Conservation (phyloP, 2,797 vertebrate genomes). For the Schizopygopsis pylzovi region DNA sequence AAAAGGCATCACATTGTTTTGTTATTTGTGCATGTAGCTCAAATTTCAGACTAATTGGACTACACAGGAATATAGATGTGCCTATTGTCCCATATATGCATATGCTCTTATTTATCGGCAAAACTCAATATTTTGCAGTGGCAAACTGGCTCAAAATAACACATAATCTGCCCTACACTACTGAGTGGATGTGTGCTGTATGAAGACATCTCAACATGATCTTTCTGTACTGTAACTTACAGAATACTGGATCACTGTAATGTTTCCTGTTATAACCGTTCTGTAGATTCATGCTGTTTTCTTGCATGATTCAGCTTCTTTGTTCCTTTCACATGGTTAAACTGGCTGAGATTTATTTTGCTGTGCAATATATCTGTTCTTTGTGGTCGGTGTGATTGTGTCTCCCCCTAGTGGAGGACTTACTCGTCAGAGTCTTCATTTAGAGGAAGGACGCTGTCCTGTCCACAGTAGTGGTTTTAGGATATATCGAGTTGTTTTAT, state of each 20-base stretch:
- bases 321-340: not conserved
- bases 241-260: not conserved
- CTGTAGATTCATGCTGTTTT: not conserved
- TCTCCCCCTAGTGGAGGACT: slow-evolving; percentile 46
- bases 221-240: not conserved
- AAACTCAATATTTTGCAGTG: not conserved
- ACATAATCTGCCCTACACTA: not conserved
- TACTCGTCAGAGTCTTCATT: not conserved
- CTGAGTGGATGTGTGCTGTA: not conserved
- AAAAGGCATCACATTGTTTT: slow-evolving; percentile 14
- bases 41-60: not conserved
- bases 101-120: not conserved
- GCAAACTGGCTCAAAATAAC: not conserved
- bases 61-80: not conserved
- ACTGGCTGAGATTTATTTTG: slow-evolving; percentile 29
- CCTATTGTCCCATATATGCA: not conserved
- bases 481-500: slow-evolving; percentile 66
- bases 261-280: not conserved
- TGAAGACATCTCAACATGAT: not conserved
- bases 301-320: slow-evolving; percentile 16
- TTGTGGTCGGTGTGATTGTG: slow-evolving; percentile 13
- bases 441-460: not conserved
- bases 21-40: slow-evolving; percentile 5
- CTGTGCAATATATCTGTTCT: slow-evolving; percentile 5
- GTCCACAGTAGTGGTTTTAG: not conserved